Percentiles rank a stretch among this genome's conserved stretches.
These are phyloP conservation scores for Sphaerolaimus hirsutus DNA, from an alignment of 2,888 invertebrate genomes.

Conservation along the genomic window DNA sequence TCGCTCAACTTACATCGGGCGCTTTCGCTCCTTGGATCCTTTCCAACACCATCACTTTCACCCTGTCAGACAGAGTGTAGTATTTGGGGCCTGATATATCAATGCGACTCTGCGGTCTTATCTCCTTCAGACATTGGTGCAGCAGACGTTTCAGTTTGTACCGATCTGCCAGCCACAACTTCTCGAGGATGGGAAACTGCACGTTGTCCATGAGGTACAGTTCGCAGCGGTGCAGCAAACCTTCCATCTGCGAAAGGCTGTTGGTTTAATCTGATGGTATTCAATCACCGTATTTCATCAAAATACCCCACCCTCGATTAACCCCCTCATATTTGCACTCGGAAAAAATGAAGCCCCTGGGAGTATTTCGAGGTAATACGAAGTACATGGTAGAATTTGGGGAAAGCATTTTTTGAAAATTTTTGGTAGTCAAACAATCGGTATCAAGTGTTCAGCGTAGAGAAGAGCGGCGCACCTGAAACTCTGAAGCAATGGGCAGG, in stretches of 20 bases:
- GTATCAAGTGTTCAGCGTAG: too few relatives aligned
- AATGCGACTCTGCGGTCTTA: background rate
- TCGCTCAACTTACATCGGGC: constrained; percentile 1
- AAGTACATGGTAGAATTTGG: too few relatives aligned
- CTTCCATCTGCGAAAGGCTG: background rate
- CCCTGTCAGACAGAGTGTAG: constrained; percentile 5
- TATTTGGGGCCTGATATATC: constrained; percentile 5
- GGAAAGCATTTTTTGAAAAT: too few relatives aligned
- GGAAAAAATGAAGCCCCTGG: too few relatives aligned
- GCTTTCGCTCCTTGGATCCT: constrained; percentile 3
- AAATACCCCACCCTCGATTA: too few relatives aligned
- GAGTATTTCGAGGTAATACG: too few relatives aligned
- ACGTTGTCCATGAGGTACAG: constrained; percentile 6
- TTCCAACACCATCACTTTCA: constrained; percentile 7
- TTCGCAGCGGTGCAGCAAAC: constrained; percentile 4
- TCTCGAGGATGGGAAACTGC: constrained; percentile 21
- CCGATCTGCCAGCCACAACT: constrained; percentile 8
- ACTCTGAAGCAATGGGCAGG: constrained; percentile 4
- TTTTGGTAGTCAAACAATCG: too few relatives aligned
- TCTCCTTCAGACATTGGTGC: constrained; percentile 1
- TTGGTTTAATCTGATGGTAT: too few relatives aligned
- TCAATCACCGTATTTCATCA: too few relatives aligned
- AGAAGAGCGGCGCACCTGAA: background rate
- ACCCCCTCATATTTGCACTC: too few relatives aligned
- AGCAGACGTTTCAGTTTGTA: constrained; percentile 3